These are phyloP conservation scores for Leucophenga maculata DNA, from an alignment of 2,888 invertebrate genomes.

Conservation along the genomic window DNA sequence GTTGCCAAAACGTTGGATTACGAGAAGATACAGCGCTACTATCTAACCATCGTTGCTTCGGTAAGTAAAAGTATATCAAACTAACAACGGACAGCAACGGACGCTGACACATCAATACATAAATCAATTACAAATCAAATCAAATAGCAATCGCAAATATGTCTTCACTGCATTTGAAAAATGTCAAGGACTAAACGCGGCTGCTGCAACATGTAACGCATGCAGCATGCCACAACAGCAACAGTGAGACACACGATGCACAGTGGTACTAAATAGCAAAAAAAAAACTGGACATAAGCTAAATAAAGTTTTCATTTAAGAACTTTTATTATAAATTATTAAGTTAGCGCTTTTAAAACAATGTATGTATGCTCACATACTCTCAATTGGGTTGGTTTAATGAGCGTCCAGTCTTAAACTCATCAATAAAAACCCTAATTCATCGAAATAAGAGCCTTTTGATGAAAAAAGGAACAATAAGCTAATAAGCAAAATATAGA, in stretches of 20 bases:
- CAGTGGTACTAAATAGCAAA: no score
- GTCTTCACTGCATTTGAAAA: slow-evolving; percentile 22
- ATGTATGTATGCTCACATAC: no score
- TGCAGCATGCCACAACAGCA: neutral
- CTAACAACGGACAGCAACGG: neutral
- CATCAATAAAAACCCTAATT: no score
- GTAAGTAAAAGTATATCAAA: slow-evolving; percentile 75
- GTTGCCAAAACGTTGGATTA: slow-evolving; percentile 90
- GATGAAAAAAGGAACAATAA: no score
- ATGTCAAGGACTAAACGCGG: slow-evolving; percentile 7
- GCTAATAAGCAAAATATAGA: no score
- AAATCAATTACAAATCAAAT: slow-evolving; percentile 38
- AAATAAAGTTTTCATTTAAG: no score
- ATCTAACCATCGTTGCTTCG: slow-evolving; percentile 89
- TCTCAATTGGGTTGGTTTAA: no score
- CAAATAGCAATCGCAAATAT: slow-evolving; percentile 20
- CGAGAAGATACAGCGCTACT: slow-evolving; percentile 88
- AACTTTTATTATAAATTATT: no score
- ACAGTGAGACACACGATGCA: neutral
- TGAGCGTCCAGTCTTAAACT: no score
- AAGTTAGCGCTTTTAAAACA: no score
- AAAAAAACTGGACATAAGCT: no score
- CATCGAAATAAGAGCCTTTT: no score
- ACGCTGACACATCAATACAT: slow-evolving; percentile 21
- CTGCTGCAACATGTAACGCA: neutral